Percentiles rank a stretch among this genome's conserved stretches.
phyloP scores from a whole-genome alignment of 2,797 vertebrate species.

The Nannoperca australis region DNA sequence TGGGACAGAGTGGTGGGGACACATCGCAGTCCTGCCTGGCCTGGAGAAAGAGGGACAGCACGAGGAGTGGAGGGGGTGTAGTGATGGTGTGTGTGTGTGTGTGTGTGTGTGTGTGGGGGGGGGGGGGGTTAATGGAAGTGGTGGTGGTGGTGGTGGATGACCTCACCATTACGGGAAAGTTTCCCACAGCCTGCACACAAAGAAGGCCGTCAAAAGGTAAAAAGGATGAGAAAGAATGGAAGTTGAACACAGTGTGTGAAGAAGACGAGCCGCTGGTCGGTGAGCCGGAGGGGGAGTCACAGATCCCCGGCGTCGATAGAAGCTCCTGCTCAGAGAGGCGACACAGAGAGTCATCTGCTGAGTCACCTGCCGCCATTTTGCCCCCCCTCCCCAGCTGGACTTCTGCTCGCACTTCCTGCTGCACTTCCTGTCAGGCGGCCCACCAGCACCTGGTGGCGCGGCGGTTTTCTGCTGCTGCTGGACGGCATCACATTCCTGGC shows the following conservation, averaged over 20 bases:
- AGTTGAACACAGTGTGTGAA: conserved; percentile 84
- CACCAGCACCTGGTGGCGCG: conserved; percentile 63
- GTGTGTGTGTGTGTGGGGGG: conserved; percentile 31
- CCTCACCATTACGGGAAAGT: conserved; percentile 87
- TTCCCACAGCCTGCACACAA: conserved; percentile 89
- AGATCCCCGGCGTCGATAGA: conserved; percentile 51
- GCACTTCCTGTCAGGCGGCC: conserved; percentile 68
- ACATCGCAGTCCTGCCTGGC: conserved; percentile 44
- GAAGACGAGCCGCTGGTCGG: conserved; percentile 47
- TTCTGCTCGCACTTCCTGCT: conserved; percentile 66
- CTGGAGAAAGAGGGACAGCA: conserved; percentile 54
- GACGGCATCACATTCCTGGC: conserved; percentile 80
- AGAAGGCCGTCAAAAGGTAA: conserved; percentile 87
- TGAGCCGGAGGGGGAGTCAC: conserved; percentile 57
- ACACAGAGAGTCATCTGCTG: conserved; percentile 50
- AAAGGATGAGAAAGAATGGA: conserved; percentile 85
- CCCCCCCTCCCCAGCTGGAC: conserved; percentile 49
- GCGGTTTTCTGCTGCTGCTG: conserved; percentile 60
- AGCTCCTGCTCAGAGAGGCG: conserved; percentile 17
- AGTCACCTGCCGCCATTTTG: conserved; percentile 77
- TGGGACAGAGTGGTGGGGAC: conserved; percentile 63
- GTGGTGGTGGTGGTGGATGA: conserved; percentile 77
- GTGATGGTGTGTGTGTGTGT: conserved; percentile 47
- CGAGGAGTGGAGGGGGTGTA: conserved; percentile 29
- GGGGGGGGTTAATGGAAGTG: conserved; percentile 33